Evolutionary conservation across 1,140 invertebrate species (phyloP), one percentile per base, ranked within the genome.

Genomic region (Aphaenogaster rudis): DNA sequence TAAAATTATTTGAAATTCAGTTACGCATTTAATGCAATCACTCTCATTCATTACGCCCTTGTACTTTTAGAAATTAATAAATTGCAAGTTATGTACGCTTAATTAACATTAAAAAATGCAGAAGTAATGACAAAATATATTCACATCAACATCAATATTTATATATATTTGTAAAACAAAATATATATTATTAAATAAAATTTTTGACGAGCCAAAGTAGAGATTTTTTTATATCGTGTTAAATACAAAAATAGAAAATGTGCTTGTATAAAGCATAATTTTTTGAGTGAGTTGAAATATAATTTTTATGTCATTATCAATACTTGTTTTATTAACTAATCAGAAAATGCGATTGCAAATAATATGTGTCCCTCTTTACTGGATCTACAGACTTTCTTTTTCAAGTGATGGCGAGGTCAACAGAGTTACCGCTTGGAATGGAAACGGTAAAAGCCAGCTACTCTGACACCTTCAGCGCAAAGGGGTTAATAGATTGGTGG

Each of bases 381-480:
- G 54, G 28, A 76, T 50, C 45, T 71, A 61, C 33, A 52, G 69
- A 84, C 54, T 76, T 84, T 76, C 69, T 82, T 82, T 52, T 48
- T 61, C 28, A 61, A 74, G 57, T 74, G 69, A 74, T 48, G 54
- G 54, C 42, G 69, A 48, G 80, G 69, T 84, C 80, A 84, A 84
- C 80, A 84, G 72, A 48, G 42, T 84, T 84, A 84, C 80, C 69
- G 80, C 42, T 84, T 36, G 54, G 17, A 84, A 76, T 84, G 80
- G 80, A 61, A 72, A 76, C 80, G 80, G 69, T 84, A 84, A 84
- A 84, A 84, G 80, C 80, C 54, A 61, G 54, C 80, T 82, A 74
- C 80, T 71, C 67, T 50, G 42, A 54, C 69, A 45, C 42, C 67
- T 59, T 74, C 17, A 54, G 52, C 54, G 69, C 33, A 74, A 84